These are phyloP conservation scores for Catharus fuscescens DNA, from an alignment of 2,113 vertebrate genomes.

Conservation along the genomic window DNA sequence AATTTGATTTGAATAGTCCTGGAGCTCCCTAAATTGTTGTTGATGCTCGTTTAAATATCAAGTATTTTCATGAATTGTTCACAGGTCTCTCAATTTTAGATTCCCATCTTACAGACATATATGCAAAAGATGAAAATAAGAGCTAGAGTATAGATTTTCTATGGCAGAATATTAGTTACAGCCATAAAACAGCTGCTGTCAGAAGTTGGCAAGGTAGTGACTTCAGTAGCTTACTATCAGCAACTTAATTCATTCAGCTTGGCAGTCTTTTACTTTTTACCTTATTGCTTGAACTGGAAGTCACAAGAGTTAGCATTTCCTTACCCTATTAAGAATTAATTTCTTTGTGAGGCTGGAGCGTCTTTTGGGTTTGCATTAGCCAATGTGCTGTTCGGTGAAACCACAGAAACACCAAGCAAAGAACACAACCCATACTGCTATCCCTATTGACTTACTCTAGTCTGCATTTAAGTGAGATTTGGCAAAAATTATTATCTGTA, in stretches of 20 bases:
- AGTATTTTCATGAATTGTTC: background rate
- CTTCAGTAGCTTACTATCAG: background rate
- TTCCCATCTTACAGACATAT: background rate
- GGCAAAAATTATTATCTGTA: background rate
- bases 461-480: background rate
- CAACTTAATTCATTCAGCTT: background rate
- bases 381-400: background rate
- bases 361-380: background rate
- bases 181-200: background rate
- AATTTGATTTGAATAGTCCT: background rate
- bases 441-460: background rate
- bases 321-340: background rate
- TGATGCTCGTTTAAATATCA: background rate
- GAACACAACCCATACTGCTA: background rate
- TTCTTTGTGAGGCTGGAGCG: background rate
- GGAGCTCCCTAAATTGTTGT: background rate
- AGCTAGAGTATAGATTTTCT: background rate
- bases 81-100: background rate
- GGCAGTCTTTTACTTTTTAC: background rate
- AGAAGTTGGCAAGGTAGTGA: background rate
- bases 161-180: background rate
- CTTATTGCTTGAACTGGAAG: background rate
- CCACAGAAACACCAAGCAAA: background rate
- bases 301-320: background rate
- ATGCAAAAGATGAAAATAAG: background rate